Evolutionary conservation across 2,113 vertebrate genomes (phyloP).

Genomic region (Cyprinus carpio): DNA sequence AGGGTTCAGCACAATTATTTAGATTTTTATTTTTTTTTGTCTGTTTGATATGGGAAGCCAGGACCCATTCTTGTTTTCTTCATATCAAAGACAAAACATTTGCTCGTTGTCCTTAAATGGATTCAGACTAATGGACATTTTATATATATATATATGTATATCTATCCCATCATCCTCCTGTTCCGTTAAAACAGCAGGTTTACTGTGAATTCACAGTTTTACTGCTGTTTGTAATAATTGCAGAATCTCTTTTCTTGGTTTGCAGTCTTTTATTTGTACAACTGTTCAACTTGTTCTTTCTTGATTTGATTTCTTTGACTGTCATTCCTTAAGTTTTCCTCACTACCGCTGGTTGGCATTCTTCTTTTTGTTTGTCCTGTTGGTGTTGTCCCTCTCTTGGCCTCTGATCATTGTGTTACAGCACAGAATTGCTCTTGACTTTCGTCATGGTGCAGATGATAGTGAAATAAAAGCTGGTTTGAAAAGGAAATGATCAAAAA

Average conservation of each 20-base stretch:
- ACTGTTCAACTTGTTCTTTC: not conserved
- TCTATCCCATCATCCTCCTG: not conserved
- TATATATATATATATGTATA: slow-evolving; percentile 5
- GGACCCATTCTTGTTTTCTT: too few species aligned
- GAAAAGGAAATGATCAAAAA: slow-evolving; percentile 21
- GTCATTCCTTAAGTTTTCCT: slow-evolving; percentile 23
- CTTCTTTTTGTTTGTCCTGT: not conserved
- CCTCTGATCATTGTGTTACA: slow-evolving; percentile 43
- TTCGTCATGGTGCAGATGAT: slow-evolving; percentile 35
- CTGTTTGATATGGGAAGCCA: not conserved
- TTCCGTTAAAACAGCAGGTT: slow-evolving; percentile 6
- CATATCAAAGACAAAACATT: not conserved
- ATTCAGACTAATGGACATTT: slow-evolving; percentile 14
- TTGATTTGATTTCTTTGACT: too few species aligned
- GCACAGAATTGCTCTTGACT: slow-evolving; percentile 15
- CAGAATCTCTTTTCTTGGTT: not conserved
- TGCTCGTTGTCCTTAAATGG: not conserved
- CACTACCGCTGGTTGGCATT: not conserved
- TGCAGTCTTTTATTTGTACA: not conserved
- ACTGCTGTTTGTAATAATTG: not conserved
- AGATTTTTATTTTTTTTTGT: not conserved
- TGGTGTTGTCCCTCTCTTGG: not conserved
- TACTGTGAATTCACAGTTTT: too few species aligned
- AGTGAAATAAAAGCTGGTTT: slow-evolving; percentile 62
- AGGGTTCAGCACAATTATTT: slow-evolving; percentile 11